Evolutionary conservation across 2,888 invertebrate genomes (phyloP), one percentile per base, ranked within the genome.

Genomic region (Machimus atricapillus): DNA sequence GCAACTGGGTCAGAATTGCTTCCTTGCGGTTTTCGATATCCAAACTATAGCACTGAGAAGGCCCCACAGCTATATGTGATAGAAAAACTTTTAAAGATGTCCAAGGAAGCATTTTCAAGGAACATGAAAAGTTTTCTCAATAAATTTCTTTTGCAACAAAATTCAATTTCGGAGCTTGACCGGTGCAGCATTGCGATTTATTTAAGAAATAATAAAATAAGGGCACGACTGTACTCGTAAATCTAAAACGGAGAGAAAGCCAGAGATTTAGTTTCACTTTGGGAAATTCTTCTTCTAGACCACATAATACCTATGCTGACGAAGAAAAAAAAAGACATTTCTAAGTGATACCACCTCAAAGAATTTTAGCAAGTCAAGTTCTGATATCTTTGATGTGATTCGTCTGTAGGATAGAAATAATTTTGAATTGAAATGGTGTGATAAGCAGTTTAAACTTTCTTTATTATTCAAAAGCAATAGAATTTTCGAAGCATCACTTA

Each of bases 1-100:
- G 23, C 34, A 82, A 82, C 82, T 82, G 34, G 82, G 82, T 58
- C 82, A 58, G 34, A 79, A 82, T 82, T 82, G 82, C 66, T 82
- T 82, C 82, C 82, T 82, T 82, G 82, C 37, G 82, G 82, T 66
- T 82, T 82, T 82, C 82, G 82, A 82, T 82, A 82, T 82, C 82
- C 82, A 34, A 34, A 37, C 37, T 58, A 82, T 82, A 66, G 31
- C 16, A 82, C 40, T 31, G 23, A 8, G 27, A 58, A 31, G 19
- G 37, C 58, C 37, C 34, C 58, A 82, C 52, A 82, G 66, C 34
- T 37, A 27, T 37, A 27, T 82, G 34, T 34, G 66, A 66, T 82
- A 58, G 37, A 66, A 82, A 82, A 82, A 40, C 23, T 82, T 76
- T 37, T 82, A 58, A 58, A 82, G 82, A 82, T 82, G 56, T 58